Base-by-base conservation (phyloP, 2,888 invertebrate species). In the Clitarchus hookeri region DNA sequence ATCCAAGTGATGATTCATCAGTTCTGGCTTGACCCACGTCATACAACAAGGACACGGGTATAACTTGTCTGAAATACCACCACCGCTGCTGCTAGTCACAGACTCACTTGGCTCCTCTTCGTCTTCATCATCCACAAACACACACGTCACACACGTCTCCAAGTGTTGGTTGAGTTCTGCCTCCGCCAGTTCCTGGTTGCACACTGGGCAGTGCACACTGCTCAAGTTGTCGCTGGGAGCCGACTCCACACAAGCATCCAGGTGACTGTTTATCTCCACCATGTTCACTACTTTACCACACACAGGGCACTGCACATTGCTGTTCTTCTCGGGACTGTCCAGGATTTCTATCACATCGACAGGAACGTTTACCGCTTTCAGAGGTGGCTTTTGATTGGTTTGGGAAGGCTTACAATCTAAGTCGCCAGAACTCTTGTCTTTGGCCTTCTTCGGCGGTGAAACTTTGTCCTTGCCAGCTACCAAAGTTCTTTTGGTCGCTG, bases 1-100 rank as follows among this genome's bases (percentile, higher is more conserved):
- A 90, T 94, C 94, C 85, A 95, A 92, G 91, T 95, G 95, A 1
- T 89, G 88, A 89, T 94, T 94, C 94, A 95, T 95, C 44, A 92
- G 91, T 44, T 88, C 89, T 88, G 92, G 91, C 88, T 92, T 91
- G 79, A 94, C 89, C 90, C 94, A 91, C 87, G 91, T 88, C 89
- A 94, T 92, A 89, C 95, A 95, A 89, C 94, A 93, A 0, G 95
- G 95, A 89, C 95, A 95, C 0, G 93, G 93, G 1, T 91, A 91
- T 19, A 65, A n/a, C 65, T 65, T 65, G 19, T 11, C 16, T 19
- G 19, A 16, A n/a, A 9, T n/a, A 6, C 23, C 23, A 19, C 65
- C 65, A 12, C 36, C 27, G 13, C 79, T 27, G 25, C 79, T n/a
- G 48, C 48, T 48, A 16, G 12, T 16, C 12, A 2, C 48, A 79